Conservation (phyloP, 2,888 invertebrate genomes). For the Sarcophaga rosellei region DNA sequence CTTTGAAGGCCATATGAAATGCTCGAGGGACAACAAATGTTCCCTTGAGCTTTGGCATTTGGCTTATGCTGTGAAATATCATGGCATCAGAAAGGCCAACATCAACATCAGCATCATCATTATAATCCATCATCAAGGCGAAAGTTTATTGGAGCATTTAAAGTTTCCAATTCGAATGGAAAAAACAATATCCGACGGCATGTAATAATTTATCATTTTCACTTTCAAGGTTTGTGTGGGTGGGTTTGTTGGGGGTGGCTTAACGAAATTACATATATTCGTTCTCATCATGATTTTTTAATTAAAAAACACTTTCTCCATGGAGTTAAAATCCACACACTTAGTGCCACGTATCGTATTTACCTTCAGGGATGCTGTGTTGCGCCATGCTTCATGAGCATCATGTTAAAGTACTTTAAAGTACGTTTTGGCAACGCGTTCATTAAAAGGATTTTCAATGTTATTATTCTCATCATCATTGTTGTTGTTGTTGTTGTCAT, state of each 20-base stretch:
- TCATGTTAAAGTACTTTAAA: slow-evolving; percentile 24
- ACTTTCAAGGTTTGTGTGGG: neutral
- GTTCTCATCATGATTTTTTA: slow-evolving; percentile 23
- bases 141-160: neutral
- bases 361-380: slow-evolving; percentile 40
- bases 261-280: neutral
- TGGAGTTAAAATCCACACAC: slow-evolving; percentile 19
- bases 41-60: neutral
- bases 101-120: neutral
- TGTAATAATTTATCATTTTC: neutral
- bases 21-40: neutral
- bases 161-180: neutral
- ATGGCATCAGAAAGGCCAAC: neutral
- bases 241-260: neutral
- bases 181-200: neutral
- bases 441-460: slow-evolving; percentile 32
- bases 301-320: slow-evolving; percentile 22
- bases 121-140: neutral
- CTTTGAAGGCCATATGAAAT: neutral
- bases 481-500: slow-evolving; percentile 12
- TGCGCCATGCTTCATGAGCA: neutral
- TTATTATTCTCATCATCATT: slow-evolving; percentile 29
- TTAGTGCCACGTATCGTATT: neutral
- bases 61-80: neutral
- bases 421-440: slow-evolving; percentile 34